These are phyloP conservation scores for Balearica regulorum DNA, from an alignment of 2,797 vertebrate genomes.

Conservation along the genomic window DNA sequence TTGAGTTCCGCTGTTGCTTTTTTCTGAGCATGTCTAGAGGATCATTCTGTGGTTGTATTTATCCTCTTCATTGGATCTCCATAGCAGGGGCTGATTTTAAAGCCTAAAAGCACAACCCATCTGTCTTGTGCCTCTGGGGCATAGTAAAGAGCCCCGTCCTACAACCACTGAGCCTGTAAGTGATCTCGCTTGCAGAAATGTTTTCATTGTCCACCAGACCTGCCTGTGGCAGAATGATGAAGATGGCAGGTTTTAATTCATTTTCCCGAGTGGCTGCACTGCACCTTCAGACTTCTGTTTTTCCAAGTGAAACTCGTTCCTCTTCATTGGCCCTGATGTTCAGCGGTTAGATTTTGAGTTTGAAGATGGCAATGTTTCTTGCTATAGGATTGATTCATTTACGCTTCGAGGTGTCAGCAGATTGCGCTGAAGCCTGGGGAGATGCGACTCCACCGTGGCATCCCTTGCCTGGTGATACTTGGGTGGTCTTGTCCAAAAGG, in stretches of 20 bases:
- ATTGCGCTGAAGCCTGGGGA: neutral
- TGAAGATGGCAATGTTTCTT: neutral
- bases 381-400: accelerated
- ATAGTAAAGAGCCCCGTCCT: neutral
- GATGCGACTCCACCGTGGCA: neutral
- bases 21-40: neutral
- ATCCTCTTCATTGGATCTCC: neutral
- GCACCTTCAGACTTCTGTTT: neutral
- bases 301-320: neutral
- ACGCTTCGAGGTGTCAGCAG: neutral
- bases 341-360: accelerated
- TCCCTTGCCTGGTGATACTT: neutral
- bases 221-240: neutral
- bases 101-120: conserved; percentile 37
- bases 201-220: neutral
- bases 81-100: neutral
- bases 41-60: neutral
- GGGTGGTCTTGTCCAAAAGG: neutral
- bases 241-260: neutral
- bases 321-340: neutral
- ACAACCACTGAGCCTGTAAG: neutral
- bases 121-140: conserved; percentile 17
- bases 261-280: neutral
- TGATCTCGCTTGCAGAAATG: neutral
- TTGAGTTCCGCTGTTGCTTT: neutral